Evolutionary conservation across 2,113 vertebrate genomes (phyloP).

Genomic region (Clinocottus analis): DNA sequence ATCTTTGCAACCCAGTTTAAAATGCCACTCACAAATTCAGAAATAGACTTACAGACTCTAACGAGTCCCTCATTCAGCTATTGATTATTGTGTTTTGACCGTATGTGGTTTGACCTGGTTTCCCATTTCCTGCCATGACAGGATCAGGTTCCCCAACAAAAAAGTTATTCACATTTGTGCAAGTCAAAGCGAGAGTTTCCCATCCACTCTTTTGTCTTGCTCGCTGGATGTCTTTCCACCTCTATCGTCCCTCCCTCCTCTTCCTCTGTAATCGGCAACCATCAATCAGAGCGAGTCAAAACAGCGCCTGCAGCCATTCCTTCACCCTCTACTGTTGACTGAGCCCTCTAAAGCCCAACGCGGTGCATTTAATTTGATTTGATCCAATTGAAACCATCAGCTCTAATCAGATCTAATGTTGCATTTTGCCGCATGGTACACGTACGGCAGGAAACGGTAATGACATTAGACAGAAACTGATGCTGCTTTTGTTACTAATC

Average conservation of each 20-base stretch:
- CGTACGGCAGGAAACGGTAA: slow-evolving; percentile 46
- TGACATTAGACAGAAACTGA: slow-evolving; percentile 59
- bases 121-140: slow-evolving; percentile 13
- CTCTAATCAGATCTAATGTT: slow-evolving; percentile 62
- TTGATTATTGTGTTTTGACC: slow-evolving; percentile 16
- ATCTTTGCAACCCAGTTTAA: slow-evolving; percentile 23
- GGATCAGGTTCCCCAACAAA: slow-evolving; percentile 34
- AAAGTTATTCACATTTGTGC: neutral
- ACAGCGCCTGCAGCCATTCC: slow-evolving; percentile 55
- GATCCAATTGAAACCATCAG: slow-evolving; percentile 70
- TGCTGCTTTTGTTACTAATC: slow-evolving; percentile 54
- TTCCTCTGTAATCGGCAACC: slow-evolving; percentile 1
- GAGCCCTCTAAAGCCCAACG: slow-evolving; percentile 56
- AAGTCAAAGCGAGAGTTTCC: slow-evolving; percentile 1
- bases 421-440: slow-evolving; percentile 38
- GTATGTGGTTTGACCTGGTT: slow-evolving; percentile 40
- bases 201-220: slow-evolving; percentile 5
- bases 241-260: neutral
- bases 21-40: slow-evolving; percentile 17
- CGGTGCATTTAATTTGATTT: slow-evolving; percentile 65
- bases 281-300: slow-evolving; percentile 60
- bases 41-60: neutral
- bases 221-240: slow-evolving; percentile 23
- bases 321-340: slow-evolving; percentile 62
- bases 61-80: neutral